Conservation (phyloP, 2,113 vertebrate species). For the Lepus americanus region DNA sequence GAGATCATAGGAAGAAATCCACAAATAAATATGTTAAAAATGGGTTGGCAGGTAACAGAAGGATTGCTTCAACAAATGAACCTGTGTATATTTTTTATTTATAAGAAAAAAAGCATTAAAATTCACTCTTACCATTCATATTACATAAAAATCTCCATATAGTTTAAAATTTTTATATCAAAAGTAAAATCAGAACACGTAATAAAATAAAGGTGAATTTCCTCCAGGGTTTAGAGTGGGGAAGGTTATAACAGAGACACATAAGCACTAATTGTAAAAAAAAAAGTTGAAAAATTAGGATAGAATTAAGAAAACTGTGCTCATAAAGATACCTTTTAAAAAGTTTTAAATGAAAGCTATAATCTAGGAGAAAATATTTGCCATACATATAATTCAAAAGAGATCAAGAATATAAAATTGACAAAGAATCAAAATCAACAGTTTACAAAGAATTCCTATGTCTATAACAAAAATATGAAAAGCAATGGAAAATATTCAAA, state of each 20-base stretch:
- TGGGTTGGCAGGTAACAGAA: not conserved
- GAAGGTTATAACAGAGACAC: not conserved
- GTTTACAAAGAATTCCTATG: not conserved
- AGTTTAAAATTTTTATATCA: not conserved
- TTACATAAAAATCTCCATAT: not conserved
- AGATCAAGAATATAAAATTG: not conserved
- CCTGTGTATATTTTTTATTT: not conserved
- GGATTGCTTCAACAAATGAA: not conserved
- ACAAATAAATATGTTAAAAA: not conserved
- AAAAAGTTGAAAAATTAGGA: conserved; percentile 15
- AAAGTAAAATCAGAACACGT: conserved; percentile 15
- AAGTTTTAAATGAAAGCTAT: not conserved
- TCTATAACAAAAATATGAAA: not conserved
- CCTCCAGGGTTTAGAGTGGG: not conserved
- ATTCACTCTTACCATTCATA: not conserved
- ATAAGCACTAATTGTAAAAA: not conserved
- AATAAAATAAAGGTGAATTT: conserved; percentile 39
- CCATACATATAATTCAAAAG: not conserved
- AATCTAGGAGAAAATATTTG: not conserved
- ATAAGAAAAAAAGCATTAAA: not conserved
- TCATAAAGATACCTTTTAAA: not conserved
- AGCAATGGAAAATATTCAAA: not conserved
- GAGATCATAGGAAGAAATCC: not conserved
- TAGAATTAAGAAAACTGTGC: conserved; percentile 4
- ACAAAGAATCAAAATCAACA: not conserved